These are phyloP conservation scores for Cydia pomonella DNA, from an alignment of 1,140 invertebrate species.

Conservation along the genomic window DNA sequence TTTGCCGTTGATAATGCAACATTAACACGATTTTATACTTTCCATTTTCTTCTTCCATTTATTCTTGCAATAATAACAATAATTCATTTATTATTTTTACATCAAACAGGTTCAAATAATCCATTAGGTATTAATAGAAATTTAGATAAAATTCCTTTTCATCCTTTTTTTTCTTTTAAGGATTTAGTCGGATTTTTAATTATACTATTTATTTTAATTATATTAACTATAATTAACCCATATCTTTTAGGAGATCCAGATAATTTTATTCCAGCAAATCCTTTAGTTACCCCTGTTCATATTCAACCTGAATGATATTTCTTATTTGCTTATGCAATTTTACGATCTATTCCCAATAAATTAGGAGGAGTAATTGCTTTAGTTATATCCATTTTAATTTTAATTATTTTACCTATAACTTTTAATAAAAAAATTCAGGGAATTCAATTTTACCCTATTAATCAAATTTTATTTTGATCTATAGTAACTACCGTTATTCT, in stretches of 20 bases:
- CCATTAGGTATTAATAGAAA: too few relatives aligned
- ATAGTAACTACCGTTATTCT: too few relatives aligned
- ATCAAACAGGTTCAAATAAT: too few relatives aligned
- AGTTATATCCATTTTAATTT: conserved; percentile 83
- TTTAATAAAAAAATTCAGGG: conserved; percentile 80
- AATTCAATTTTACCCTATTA: conserved; percentile 41
- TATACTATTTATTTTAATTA: too few relatives aligned
- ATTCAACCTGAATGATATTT: conserved; percentile 91
- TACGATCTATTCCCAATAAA: conserved; percentile 88
- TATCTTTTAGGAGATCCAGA: too few relatives aligned
- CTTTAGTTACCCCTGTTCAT: conserved; percentile 85
- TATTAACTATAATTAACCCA: too few relatives aligned
- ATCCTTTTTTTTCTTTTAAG: too few relatives aligned
- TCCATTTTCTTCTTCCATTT: conserved; percentile 87
- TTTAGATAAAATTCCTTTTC: too few relatives aligned
- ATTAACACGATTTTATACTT: conserved; percentile 86
- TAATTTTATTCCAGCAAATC: too few relatives aligned
- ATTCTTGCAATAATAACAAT: conserved; percentile 82
- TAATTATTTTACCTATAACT: conserved; percentile 81
- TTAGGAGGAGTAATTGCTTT: conserved; percentile 86
- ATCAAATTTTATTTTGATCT: too few relatives aligned
- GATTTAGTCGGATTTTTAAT: too few relatives aligned
- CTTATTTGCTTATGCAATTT: conserved; percentile 88
- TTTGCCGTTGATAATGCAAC: conserved; percentile 86
- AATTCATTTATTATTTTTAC: conserved; percentile 83